Evolutionary conservation across 2,113 vertebrate genomes (phyloP), one percentile per base, ranked within the genome.

Genomic region (Seriola quinqueradiata): DNA sequence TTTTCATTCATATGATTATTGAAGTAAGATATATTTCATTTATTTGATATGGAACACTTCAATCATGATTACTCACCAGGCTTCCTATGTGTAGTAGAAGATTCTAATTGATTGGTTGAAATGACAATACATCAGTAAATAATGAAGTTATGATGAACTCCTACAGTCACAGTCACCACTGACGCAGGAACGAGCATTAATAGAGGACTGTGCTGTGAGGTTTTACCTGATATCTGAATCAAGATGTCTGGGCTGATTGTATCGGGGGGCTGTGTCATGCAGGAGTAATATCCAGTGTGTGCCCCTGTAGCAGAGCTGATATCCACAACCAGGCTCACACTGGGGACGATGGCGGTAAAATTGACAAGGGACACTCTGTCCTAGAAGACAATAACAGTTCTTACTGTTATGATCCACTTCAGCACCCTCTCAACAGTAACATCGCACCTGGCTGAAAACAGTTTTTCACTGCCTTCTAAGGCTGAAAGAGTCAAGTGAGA

Each of bases 231-330:
- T 13, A 85, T 59, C 3, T 48, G 0, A 59, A 90, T 70, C 1
- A 0, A 14, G 7, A 87, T 0, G 0, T 36, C 34, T 5, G 63
- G 40, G 77, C 82, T 87, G 50, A 83, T 63, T 3, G 77, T 48
- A 1, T 81, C 25, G 0, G 68, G 59, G 0, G 88, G 85, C 4
- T 81, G 0, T 1, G 85, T 85, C 69, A 1, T 85, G 61, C 88
- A 90, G 8, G 0, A 46, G 66, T 90, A 90, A 48, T 34, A 5
- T 1, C 82, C 88, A 50, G 10, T 0, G 36, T 90, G 10, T 55
- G 54, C 28, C 16, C 9, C 50, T 19, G 77, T 79, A 4, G 71
- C 70, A 6, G 59, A 73, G 36, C 25, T 23, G 23, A 87, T 55
- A 4, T 14, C 48, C 7, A 90, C 61, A 2, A 40, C 44, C 54